Conservation (phyloP, 1,140 invertebrate species). For the Philaenus spumarius region DNA sequence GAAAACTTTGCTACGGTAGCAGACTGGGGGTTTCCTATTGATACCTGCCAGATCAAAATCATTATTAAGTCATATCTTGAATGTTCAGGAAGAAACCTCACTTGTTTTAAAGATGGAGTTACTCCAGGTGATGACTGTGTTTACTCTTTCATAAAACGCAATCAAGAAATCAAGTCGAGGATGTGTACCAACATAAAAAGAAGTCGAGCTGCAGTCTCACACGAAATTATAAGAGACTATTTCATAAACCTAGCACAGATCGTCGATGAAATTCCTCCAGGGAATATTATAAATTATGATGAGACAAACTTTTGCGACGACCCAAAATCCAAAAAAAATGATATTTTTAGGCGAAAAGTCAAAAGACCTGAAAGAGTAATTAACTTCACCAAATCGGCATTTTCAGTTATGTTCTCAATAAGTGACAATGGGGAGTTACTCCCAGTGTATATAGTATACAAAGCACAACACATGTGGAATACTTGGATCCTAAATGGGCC, state of each 20-base stretch:
- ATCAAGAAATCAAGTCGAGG: neutral
- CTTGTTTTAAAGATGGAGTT: neutral
- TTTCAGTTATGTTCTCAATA: conserved; percentile 21
- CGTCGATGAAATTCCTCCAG: conserved; percentile 31
- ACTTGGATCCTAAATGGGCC: conserved; percentile 37
- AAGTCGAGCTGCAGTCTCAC: conserved; percentile 5
- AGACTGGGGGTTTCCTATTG: neutral
- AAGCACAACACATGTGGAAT: conserved; percentile 35
- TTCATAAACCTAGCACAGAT: conserved; percentile 29
- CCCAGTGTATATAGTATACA: conserved; percentile 37
- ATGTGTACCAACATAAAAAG: neutral
- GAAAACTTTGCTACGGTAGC: neutral
- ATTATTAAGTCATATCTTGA: neutral
- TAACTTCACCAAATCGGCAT: conserved; percentile 12
- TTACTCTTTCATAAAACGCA: conserved; percentile 1
- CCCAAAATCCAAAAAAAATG: conserved; percentile 30
- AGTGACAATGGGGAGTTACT: conserved; percentile 24
- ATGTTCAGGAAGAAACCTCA: neutral
- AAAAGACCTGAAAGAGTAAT: conserved; percentile 21
- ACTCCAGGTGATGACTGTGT: neutral
- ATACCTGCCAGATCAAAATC: neutral
- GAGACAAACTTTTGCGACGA: conserved; percentile 39
- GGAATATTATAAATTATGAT: conserved; percentile 39
- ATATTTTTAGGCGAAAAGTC: conserved; percentile 13
- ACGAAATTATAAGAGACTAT: conserved; percentile 26